Percentiles rank a stretch among this genome's conserved stretches.
phyloP scores from a whole-genome alignment of 2,113 vertebrate species.

The Excalfactoria chinensis region DNA sequence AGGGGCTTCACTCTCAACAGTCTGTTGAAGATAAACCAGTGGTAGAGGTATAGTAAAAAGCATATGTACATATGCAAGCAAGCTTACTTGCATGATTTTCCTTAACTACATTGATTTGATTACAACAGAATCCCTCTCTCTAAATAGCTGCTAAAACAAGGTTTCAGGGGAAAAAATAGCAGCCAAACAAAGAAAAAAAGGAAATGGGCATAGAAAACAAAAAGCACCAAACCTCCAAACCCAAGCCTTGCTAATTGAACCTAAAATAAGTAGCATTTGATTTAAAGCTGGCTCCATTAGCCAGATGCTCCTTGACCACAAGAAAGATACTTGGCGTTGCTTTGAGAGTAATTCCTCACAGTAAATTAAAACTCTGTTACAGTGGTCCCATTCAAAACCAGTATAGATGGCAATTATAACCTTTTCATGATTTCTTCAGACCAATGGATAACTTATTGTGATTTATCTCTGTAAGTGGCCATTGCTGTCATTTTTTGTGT shows the following conservation, averaged over 20 bases:
- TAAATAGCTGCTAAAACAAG: slow-evolving; percentile 44
- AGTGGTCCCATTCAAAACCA: background rate
- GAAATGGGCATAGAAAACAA: background rate
- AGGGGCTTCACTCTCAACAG: slow-evolving; percentile 46
- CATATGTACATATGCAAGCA: slow-evolving; percentile 18
- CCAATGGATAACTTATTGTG: background rate
- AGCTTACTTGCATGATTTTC: slow-evolving; percentile 11
- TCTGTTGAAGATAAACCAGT: slow-evolving; percentile 29
- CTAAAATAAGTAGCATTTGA: slow-evolving; percentile 5
- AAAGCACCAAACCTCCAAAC: background rate
- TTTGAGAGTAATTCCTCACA: background rate
- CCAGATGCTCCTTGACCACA: background rate
- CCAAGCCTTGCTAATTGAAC: background rate
- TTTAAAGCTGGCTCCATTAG: background rate
- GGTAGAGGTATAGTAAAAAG: slow-evolving; percentile 31
- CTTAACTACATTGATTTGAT: background rate
- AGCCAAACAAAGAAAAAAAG: background rate
- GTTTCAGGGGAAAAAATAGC: background rate
- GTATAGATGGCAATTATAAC: background rate
- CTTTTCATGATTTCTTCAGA: background rate
- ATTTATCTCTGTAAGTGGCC: background rate
- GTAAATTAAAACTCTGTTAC: background rate
- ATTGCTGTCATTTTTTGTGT: background rate
- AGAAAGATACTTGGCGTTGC: slow-evolving; percentile 8
- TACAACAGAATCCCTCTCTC: background rate